Percentiles rank a stretch among this genome's conserved stretches.
These are phyloP conservation scores for Hestina assimilis DNA, from an alignment of 1,140 invertebrate genomes.

Conservation along the genomic window DNA sequence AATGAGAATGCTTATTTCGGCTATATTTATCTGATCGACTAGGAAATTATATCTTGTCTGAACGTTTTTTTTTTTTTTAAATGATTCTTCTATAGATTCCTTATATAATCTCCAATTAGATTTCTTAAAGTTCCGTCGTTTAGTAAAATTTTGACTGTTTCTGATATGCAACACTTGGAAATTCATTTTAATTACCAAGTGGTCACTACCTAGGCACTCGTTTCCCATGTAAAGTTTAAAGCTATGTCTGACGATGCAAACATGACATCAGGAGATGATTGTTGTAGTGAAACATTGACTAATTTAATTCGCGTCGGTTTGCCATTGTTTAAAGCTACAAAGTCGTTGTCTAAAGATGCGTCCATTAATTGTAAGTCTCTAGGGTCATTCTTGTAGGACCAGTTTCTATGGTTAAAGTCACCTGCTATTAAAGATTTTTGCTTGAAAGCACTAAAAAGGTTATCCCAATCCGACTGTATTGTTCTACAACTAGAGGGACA, in stretches of 20 bases:
- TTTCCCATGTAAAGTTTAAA: constrained; percentile 6
- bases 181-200: constrained; percentile 30
- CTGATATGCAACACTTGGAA: not conserved
- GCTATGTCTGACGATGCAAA: not conserved
- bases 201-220: constrained; percentile 34
- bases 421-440: too few relatives aligned
- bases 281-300: not conserved
- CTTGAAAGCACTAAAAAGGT: too few relatives aligned
- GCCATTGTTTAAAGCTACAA: too few relatives aligned
- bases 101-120: constrained; percentile 30
- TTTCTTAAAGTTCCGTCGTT: constrained; percentile 30
- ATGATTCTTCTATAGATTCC: not conserved
- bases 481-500: too few relatives aligned
- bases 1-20: constrained; percentile 23
- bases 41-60: constrained; percentile 29
- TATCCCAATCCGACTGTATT: too few relatives aligned
- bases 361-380: too few relatives aligned
- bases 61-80: constrained; percentile 1
- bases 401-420: too few relatives aligned
- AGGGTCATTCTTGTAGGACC: too few relatives aligned
- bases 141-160: not conserved
- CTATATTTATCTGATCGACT: constrained; percentile 21
- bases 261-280: not conserved
- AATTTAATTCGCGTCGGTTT: too few relatives aligned
- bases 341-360: too few relatives aligned